Percentiles rank a stretch among this genome's conserved stretches.
Evolutionary conservation across 2,797 vertebrate genomes (phyloP).

Genomic region (Myotis findleyi): DNA sequence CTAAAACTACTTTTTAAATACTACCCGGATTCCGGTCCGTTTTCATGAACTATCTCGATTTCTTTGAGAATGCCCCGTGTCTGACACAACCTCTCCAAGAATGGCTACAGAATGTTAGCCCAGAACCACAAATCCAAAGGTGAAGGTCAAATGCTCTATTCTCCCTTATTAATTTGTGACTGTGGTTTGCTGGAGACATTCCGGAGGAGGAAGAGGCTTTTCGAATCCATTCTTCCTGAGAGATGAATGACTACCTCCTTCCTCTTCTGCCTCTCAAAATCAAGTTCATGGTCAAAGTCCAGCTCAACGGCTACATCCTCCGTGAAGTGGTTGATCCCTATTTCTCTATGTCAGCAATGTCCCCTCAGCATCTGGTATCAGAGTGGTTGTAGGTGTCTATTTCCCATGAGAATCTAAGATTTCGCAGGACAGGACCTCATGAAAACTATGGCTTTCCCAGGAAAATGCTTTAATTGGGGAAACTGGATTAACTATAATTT

Average conservation of each 20-base stretch:
- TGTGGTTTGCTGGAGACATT: not conserved
- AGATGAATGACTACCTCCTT: not conserved
- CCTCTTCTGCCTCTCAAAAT: conserved; percentile 22
- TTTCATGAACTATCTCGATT: not conserved
- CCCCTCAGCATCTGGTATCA: too few species aligned
- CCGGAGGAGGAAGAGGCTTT: not conserved
- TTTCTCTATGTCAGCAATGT: not conserved
- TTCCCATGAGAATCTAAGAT: not conserved
- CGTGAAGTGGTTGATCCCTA: not conserved
- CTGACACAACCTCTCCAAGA: not conserved
- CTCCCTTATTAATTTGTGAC: not conserved
- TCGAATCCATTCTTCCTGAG: not conserved
- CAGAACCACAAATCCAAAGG: not conserved
- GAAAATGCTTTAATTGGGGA: not conserved
- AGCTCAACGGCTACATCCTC: not conserved
- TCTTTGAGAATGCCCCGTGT: not conserved
- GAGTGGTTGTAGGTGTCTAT: not conserved
- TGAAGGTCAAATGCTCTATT: not conserved
- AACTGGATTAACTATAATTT: conserved; percentile 17
- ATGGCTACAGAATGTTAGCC: not conserved
- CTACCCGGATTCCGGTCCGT: not conserved
- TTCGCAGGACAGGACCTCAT: not conserved
- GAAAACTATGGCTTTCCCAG: not conserved
- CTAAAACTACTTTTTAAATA: conserved; percentile 7
- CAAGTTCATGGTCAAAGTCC: conserved; percentile 27